Evolutionary conservation across 2,888 invertebrate genomes (phyloP), one percentile per base, ranked within the genome.

Genomic region (Arrhopalites spinosus): DNA sequence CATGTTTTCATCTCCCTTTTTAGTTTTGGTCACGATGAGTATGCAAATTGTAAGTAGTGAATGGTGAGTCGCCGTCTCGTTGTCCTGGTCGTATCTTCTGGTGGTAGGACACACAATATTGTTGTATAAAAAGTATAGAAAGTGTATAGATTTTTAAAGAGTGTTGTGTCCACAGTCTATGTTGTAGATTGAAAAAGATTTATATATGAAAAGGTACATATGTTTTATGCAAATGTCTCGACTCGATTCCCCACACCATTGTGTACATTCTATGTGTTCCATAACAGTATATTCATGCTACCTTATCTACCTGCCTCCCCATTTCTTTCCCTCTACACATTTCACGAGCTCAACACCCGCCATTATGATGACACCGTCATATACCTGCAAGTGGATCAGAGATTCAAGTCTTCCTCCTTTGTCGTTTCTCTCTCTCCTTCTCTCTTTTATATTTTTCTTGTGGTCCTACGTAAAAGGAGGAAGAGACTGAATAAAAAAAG

Each of bases 1-100:
- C 77, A 74, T 80, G 78, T 79, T 80, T 74, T 25, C 13, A 13
- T 59, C 59, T 20, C 20, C 25, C 27, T 59, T 15, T 59, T 15
- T 25, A 0, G 8, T 23, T 59, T 15, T 13, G 13, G 25, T 59
- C 59, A 59, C 25, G 25, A 59, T 23, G 59, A 59, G 59, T 59
- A 59, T 59, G 59, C 59, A 59, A 59, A 59, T 59, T 25, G 50
- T 2, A 15, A 50, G 50, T 8, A 3, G 36, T 36, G 36, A 7
- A 36, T 36, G 36, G 36, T 7, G 36, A 36, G 36, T 36, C 36
- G 3, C 36, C 3, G 36, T 36, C 36, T 11, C n/a, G 45, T 45
- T 45, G 7, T 45, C 7, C 15, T 11, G 7, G 15, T 45, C 45
- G 45, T 45, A 45, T 45, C 7, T 45, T n/a, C n/a, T n/a, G 15